Evolutionary conservation across 2,113 vertebrate species (phyloP).

Genomic region (Rhizomys pruinosus): DNA sequence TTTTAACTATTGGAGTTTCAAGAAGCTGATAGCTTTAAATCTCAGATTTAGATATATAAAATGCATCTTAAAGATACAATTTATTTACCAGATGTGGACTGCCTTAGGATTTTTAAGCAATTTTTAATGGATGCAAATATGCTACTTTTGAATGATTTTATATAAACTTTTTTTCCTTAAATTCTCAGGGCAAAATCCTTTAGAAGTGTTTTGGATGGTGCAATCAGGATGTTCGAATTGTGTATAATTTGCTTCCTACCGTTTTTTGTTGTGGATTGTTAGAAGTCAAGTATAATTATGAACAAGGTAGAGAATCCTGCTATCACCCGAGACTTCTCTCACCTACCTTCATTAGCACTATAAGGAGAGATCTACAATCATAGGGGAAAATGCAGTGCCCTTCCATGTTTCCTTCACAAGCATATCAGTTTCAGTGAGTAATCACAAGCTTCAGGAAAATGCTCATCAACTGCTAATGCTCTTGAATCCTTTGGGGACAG

Average conservation of each 20-base stretch:
- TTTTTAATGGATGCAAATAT: constrained; percentile 82
- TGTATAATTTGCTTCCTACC: constrained; percentile 85
- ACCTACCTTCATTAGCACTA: constrained; percentile 70
- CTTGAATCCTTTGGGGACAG: constrained; percentile 51
- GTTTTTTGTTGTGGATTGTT: constrained; percentile 84
- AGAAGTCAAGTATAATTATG: constrained; percentile 85
- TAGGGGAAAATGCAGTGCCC: constrained; percentile 69
- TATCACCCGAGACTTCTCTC: constrained; percentile 77
- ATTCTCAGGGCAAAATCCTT: constrained; percentile 83
- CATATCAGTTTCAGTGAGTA: constrained; percentile 78
- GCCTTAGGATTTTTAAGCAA: constrained; percentile 82
- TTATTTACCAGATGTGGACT: constrained; percentile 78
- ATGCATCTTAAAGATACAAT: constrained; percentile 81
- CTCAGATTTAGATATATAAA: constrained; percentile 79
- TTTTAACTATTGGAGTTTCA: constrained; percentile 79
- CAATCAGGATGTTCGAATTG: constrained; percentile 86
- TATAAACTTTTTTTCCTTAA: constrained; percentile 79
- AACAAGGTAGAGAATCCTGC: constrained; percentile 81
- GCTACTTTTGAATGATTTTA: constrained; percentile 82
- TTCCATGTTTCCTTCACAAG: constrained; percentile 76
- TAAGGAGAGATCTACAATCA: constrained; percentile 78
- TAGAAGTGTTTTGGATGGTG: constrained; percentile 81
- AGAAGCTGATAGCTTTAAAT: constrained; percentile 79
- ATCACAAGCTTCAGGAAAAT: constrained; percentile 80
- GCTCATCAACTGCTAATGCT: constrained; percentile 58